Base-by-base conservation (phyloP, 2,113 vertebrate genomes). In the Clinocottus analis region DNA sequence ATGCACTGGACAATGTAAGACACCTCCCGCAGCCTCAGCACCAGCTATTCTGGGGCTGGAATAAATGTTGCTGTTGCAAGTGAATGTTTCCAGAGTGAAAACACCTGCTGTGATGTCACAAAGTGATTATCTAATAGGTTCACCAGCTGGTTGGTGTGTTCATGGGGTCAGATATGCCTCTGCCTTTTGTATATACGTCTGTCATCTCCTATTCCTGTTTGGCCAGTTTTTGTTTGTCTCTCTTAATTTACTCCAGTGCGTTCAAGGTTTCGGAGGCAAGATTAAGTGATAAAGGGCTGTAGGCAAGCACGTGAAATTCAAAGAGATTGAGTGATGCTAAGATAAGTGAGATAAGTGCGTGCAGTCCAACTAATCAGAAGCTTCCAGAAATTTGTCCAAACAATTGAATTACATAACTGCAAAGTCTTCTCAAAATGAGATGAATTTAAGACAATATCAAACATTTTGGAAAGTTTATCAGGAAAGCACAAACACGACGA, bases 311-410 rank as follows among this genome's bases (percentile, higher is more conserved):
- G 45, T 17, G 45, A 47, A 17, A 47, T 19, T 1, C 16, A 45
- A 17, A 17, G 14, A 45, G 45, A 49, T 49, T 6, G 1, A 49
- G 17, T 21, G 45, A 49, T 49, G 45, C 82, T 82, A 16, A 62
- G 33, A 80, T 68, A 80, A 72, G 1, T 16, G 51, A 62, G 33
- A 80, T 68, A 80, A 72, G 1, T 16, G 51, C 8, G 4, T 16
- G 25, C 17, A 47, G 17, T 1, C 33, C 13, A 45, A 35, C 7
- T 2, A 1, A 1, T n/a, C 2, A 56, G 63, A 73, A n/a, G 12
- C 7, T 81, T 69, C 51, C 16, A 70, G 58, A 13, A 47, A 4
- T 43, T 11, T 63, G 1, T 49, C 1, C n/a, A 55, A 17, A 56
- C 17, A 63, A 35, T 41, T 39, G 25, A 62, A 53, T 39, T 10